Evolutionary conservation across 2,113 vertebrate species (phyloP).

Genomic region (Phalacrocorax carbo): DNA sequence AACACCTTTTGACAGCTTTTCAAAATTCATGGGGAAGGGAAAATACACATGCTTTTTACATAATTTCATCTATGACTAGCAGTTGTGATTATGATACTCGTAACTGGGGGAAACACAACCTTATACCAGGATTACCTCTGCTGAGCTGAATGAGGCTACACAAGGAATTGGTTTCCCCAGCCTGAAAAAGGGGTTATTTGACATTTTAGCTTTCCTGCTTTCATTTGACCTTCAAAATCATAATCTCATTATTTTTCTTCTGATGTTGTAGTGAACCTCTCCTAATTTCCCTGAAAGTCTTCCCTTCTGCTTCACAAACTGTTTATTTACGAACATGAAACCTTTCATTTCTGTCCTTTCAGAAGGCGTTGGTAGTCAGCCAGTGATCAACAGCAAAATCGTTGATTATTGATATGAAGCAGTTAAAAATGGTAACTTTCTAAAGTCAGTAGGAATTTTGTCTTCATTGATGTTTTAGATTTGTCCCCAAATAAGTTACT

Average conservation of each 20-base stretch:
- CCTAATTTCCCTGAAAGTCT: not conserved
- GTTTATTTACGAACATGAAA: not conserved
- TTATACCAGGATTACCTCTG: not conserved
- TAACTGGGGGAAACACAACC: not conserved
- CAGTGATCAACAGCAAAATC: not conserved
- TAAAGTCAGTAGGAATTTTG: not conserved
- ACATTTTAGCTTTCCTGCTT: not conserved
- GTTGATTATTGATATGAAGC: not conserved
- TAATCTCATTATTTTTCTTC: not conserved
- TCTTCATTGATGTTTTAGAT: not conserved
- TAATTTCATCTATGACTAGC: not conserved
- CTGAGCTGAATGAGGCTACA: not conserved
- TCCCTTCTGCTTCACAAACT: not conserved
- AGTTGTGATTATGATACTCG: not conserved
- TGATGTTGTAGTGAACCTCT: not conserved
- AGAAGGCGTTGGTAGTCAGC: not conserved
- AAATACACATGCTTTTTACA: not conserved
- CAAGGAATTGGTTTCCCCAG: not conserved
- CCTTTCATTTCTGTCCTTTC: not conserved
- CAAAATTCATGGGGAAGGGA: not conserved
- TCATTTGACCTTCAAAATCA: not conserved
- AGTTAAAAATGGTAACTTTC: not conserved
- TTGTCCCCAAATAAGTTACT: not conserved
- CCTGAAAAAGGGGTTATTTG: not conserved
- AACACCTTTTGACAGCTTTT: not conserved